These are phyloP conservation scores for Eciton burchellii DNA, from an alignment of 1,140 invertebrate genomes.

Conservation along the genomic window DNA sequence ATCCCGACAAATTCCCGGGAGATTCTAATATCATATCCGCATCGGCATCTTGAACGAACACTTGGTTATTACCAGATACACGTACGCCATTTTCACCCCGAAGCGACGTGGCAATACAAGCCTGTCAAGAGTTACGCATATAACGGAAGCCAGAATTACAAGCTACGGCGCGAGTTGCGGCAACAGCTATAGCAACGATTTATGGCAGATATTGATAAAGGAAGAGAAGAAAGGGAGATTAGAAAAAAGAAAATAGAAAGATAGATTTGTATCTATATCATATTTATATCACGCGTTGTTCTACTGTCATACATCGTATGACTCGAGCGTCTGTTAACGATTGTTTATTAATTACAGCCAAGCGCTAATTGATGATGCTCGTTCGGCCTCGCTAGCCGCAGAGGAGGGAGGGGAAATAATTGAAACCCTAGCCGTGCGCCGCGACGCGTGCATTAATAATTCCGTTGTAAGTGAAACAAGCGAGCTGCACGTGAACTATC, in stretches of 20 bases:
- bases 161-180: slow-evolving; percentile 15
- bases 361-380: slow-evolving; percentile 25
- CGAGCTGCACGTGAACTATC: background rate
- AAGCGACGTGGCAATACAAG: slow-evolving; percentile 19
- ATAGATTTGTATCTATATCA: background rate
- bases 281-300: background rate
- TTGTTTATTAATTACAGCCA: slow-evolving; percentile 30
- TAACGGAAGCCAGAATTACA: slow-evolving; percentile 30
- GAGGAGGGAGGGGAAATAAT: too few species aligned
- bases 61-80: slow-evolving; percentile 49
- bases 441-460: slow-evolving; percentile 35
- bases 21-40: background rate
- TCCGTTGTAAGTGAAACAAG: slow-evolving; percentile 19
- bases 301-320: background rate
- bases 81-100: background rate
- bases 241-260: background rate
- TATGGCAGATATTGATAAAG: slow-evolving; percentile 21
- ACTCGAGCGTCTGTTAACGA: slow-evolving; percentile 2
- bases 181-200: slow-evolving; percentile 25
- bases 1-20: too few species aligned
- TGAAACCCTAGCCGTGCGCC: background rate
- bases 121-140: slow-evolving; percentile 30
- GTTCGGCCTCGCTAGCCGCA: background rate
- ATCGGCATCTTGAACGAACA: slow-evolving; percentile 37
- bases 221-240: background rate